Evolutionary conservation across 2,113 vertebrate species (phyloP).

Genomic region (Phaethon lepturus): DNA sequence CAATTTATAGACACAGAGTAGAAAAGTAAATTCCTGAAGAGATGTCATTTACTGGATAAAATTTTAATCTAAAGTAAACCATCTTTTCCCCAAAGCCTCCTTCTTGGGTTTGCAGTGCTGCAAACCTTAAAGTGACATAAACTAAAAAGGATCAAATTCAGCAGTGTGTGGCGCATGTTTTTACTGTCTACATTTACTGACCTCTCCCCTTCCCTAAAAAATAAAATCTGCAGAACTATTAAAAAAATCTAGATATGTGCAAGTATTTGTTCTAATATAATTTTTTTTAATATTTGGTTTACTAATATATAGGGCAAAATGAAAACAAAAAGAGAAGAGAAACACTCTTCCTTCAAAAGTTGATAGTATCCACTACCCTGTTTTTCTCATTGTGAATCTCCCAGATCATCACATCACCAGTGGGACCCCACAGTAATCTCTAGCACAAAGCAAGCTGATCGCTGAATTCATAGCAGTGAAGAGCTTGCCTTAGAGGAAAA

Average conservation of each 20-base stretch:
- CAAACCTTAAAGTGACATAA: neutral
- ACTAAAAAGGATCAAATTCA: neutral
- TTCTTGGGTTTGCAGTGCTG: neutral
- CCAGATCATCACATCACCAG: neutral
- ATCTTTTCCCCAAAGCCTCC: neutral
- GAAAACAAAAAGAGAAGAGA: neutral
- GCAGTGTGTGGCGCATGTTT: neutral
- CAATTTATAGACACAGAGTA: neutral
- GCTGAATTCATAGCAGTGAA: neutral
- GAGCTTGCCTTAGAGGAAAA: neutral
- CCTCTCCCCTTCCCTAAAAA: neutral
- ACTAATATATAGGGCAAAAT: neutral
- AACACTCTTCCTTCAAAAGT: neutral
- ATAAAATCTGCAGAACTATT: neutral
- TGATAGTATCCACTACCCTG: rapidly evolving
- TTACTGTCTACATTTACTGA: neutral
- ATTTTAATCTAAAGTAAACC: neutral
- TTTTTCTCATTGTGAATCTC: neutral
- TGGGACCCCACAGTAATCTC: neutral
- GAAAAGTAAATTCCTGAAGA: neutral
- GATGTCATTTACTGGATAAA: neutral
- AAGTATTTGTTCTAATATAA: neutral
- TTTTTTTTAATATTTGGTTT: neutral
- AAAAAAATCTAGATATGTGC: neutral
- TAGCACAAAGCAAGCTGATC: neutral